These are phyloP conservation scores for Ormyrus rosae DNA, from an alignment of 2,888 invertebrate genomes.

Conservation along the genomic window DNA sequence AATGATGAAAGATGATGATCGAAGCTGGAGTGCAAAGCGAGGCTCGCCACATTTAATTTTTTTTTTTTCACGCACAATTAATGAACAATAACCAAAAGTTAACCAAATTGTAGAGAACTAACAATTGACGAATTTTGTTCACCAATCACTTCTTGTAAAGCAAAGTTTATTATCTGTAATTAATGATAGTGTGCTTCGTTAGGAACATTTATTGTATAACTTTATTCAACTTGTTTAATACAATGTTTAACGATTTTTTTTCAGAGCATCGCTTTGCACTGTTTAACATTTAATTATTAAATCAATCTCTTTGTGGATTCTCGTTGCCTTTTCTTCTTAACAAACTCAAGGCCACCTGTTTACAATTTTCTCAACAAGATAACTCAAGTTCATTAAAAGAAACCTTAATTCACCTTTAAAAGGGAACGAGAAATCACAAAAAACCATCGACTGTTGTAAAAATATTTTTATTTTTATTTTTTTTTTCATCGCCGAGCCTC, in stretches of 20 bases:
- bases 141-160: constrained; percentile 39
- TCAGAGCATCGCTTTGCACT: constrained; percentile 54
- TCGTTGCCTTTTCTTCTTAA: constrained; percentile 15
- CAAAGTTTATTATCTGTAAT: constrained; percentile 42
- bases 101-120: constrained; percentile 55
- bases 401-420: too few species aligned
- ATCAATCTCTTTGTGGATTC: constrained; percentile 24
- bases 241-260: constrained; percentile 41
- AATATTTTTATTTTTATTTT: too few species aligned
- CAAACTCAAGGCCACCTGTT: background rate
- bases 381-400: too few species aligned
- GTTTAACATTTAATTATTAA: constrained; percentile 37
- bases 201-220: constrained; percentile 40
- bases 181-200: constrained; percentile 52
- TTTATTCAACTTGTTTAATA: constrained; percentile 35
- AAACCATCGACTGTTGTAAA: constrained; percentile 21
- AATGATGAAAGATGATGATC: constrained; percentile 8
- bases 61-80: constrained; percentile 33
- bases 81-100: constrained; percentile 45
- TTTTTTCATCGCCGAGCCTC: too few species aligned
- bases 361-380: background rate
- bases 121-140: constrained; percentile 40
- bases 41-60: constrained; percentile 8
- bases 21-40: constrained; percentile 52
- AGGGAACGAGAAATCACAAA: background rate